phyloP scores from a whole-genome alignment of 2,797 vertebrate genomes.

The Petrocephalus schoutedeni region DNA sequence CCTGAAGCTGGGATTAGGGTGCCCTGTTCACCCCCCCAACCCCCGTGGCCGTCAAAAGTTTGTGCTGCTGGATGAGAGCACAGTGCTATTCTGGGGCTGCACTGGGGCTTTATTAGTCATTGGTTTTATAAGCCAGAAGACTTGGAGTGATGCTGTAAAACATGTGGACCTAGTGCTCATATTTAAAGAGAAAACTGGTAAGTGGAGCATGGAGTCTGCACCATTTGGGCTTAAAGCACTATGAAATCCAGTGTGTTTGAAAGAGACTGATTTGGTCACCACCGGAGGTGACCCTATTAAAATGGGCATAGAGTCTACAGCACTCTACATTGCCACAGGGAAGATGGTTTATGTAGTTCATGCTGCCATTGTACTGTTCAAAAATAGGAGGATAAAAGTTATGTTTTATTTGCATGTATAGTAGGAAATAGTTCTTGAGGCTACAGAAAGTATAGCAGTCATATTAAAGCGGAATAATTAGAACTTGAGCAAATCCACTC shows the following conservation, averaged over 20 bases:
- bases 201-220: not conserved
- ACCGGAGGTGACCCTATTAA: not conserved
- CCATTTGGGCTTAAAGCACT: not conserved
- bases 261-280: not conserved
- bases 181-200: not conserved
- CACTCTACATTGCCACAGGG: not conserved
- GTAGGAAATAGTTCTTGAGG: constrained; percentile 34
- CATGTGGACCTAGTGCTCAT: not conserved
- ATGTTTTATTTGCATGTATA: not conserved
- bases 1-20: not conserved
- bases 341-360: not conserved
- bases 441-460: constrained; percentile 69
- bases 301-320: not conserved
- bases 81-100: not conserved
- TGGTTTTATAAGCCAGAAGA: too few species aligned
- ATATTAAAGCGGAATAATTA: constrained; percentile 57
- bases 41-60: not conserved
- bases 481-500: constrained; percentile 58
- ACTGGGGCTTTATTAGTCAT: not conserved
- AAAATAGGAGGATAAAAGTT: not conserved
- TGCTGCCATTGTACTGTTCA: not conserved
- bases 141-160: not conserved
- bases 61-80: not conserved
- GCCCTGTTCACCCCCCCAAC: not conserved
- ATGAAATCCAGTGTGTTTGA: not conserved